Base-by-base conservation (phyloP, 1,140 invertebrate species). In the Contarinia nasturtii region DNA sequence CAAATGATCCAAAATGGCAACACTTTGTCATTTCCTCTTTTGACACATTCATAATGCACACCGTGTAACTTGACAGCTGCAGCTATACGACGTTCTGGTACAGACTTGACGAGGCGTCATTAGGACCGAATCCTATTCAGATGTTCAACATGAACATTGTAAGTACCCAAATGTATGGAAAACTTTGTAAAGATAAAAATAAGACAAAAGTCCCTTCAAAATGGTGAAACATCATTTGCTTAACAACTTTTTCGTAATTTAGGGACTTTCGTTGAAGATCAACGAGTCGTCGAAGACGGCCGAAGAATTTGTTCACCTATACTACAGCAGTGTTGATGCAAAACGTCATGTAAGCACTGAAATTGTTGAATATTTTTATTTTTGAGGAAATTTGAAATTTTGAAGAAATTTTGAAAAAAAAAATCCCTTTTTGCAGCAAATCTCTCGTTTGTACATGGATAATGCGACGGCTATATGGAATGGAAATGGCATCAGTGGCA, bases 381-480 rank as follows among this genome's bases (percentile, higher is more conserved):
- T 47, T n/a, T 42, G 40, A 44, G 46, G n/a, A n/a, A n/a, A n/a
- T n/a, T 45, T 20, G 12, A 19, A 41, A 8, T 14, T 14, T 34
- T 34, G 7, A 34, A 34, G 14, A 34, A 14, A 34, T 8, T 34
- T 34, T 34, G 33, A 14, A 8, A 8, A 34, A 7, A 34, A 7
- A 34, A 34, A 34, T 8, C n/a, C 48, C 68, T 68, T 33, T 27
- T 10, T 3, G 10, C 55, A 84, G 80, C 57, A 77, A 53, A 76
- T 88, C 52, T 72, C 74, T 0, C 79, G 79, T 54, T 62, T 90
- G 19, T 92, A 90, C 54, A 59, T 87, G 52, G 82, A 88, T 41
- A 75, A 73, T 22, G 85, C 76, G n/a, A 65, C 76, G 19, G 63
- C 89, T 43, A 76, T 85, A 20, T 92, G 85, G 86, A 89, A 90